Base-by-base conservation (phyloP, 2,797 vertebrate species). In the Falco novaeseelandiae region DNA sequence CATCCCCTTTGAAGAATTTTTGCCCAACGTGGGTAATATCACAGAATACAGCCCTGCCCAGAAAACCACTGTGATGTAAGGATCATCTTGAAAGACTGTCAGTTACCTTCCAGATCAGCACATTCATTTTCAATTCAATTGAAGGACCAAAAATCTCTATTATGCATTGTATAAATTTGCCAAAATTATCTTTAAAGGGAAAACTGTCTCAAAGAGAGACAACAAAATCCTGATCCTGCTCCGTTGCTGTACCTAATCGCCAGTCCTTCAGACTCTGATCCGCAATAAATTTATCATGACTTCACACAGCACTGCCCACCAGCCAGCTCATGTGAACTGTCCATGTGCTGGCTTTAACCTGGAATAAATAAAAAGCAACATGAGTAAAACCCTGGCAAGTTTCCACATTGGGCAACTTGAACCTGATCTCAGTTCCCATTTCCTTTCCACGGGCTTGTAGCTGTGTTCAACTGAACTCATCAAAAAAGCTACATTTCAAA, bases 281-380 rank as follows among this genome's bases (percentile, higher is more conserved):
- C 1, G 0, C 27, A 52, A 52, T 22, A 42, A 58, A 27, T 87
- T 92, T 49, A 57, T 76, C 81, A 55, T 30, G n/a, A 40, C 32
- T 84, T 90, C 23, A 66, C 36, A 58, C 29, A 82, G 34, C 15
- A 30, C 62, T 87, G 66, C 66, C 72, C 88, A 87, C 23, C 78
- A 89, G 34, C 34, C 78, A 76, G 63, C 55, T 80, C 71, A 46
- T n/a, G 63, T 67, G 84, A 87, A 61, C 34, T 7, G n/a, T 58
- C 73, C 48, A 46, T 34, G 11, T 73, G 49, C 62, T 91, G 77
- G 49, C 55, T 96, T 85, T 46, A 78, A 83, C 71, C 87, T 89
- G 87, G 18, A 90, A 90, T 46, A 90, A 95, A 90, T 74, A 79
- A 94, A 86, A 92, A 71, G 58, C 55, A 92, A 67, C 46, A 34